phyloP scores from a whole-genome alignment of 2,113 vertebrate species.

The Etia nguti region DNA sequence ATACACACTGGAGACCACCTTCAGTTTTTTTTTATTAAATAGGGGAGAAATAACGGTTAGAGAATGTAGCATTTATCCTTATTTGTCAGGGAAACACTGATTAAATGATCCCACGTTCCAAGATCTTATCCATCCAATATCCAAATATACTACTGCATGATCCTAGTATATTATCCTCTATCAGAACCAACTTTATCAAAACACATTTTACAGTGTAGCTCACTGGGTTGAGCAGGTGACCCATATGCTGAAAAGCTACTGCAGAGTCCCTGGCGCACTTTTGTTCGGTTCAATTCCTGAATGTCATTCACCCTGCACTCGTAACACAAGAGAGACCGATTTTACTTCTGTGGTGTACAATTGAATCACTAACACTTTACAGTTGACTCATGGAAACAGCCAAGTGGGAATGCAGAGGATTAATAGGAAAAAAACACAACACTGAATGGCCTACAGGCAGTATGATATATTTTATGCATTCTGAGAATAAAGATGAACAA shows the following conservation, averaged over 20 bases:
- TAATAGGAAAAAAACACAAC: background rate
- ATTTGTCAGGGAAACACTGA: constrained; percentile 15
- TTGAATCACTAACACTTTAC: constrained; percentile 22
- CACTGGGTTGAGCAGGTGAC: background rate
- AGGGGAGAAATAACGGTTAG: background rate
- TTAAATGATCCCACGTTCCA: background rate
- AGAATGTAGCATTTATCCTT: background rate
- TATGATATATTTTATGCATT: background rate
- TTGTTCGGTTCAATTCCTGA: background rate
- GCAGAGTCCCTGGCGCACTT: background rate
- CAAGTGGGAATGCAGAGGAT: background rate
- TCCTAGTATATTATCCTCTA: background rate
- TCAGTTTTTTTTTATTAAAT: background rate
- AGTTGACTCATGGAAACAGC: constrained; percentile 22
- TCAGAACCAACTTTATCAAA: background rate
- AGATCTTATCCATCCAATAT: background rate
- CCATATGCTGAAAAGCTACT: background rate
- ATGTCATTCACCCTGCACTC: background rate
- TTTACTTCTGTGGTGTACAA: background rate
- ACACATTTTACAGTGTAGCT: background rate
- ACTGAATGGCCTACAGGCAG: constrained; percentile 5
- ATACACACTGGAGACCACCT: background rate
- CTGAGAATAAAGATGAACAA: too few species aligned
- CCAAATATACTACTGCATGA: constrained; percentile 14
- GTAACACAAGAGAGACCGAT: background rate